Conservation (phyloP, 1,140 invertebrate genomes). For the Hetaerina americana region DNA sequence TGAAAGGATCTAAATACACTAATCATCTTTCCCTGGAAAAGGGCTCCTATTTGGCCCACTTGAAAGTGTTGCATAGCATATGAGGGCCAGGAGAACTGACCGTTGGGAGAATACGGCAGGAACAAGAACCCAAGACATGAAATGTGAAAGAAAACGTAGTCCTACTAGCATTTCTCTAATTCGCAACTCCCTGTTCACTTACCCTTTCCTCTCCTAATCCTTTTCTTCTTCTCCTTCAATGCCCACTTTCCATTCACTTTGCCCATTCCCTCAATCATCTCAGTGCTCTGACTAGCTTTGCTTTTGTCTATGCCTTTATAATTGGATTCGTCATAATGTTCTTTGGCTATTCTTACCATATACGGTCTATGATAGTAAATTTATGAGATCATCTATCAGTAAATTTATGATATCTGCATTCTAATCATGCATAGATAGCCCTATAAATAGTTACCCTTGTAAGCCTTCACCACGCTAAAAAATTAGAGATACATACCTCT, state of each 20-base stretch:
- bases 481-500: constrained; percentile 30
- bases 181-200: too few relatives aligned
- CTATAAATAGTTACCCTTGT: not conserved
- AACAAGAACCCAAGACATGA: too few relatives aligned
- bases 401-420: not conserved
- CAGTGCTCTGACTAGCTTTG: not conserved
- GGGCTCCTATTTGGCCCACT: too few relatives aligned
- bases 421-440: not conserved
- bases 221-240: not conserved
- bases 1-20: too few relatives aligned
- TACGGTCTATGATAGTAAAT: not conserved
- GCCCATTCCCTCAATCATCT: not conserved
- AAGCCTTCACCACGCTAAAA: not conserved
- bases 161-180: too few relatives aligned
- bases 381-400: not conserved
- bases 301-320: not conserved
- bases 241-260: not conserved
- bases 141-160: too few relatives aligned
- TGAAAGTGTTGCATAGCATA: too few relatives aligned
- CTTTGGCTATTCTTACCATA: not conserved
- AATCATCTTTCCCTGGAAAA: too few relatives aligned
- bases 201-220: too few relatives aligned
- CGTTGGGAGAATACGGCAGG: too few relatives aligned
- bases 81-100: too few relatives aligned
- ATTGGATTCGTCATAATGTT: not conserved